Evolutionary conservation across 1,140 invertebrate genomes (phyloP).

Genomic region (Mizuhopecten yessoensis): DNA sequence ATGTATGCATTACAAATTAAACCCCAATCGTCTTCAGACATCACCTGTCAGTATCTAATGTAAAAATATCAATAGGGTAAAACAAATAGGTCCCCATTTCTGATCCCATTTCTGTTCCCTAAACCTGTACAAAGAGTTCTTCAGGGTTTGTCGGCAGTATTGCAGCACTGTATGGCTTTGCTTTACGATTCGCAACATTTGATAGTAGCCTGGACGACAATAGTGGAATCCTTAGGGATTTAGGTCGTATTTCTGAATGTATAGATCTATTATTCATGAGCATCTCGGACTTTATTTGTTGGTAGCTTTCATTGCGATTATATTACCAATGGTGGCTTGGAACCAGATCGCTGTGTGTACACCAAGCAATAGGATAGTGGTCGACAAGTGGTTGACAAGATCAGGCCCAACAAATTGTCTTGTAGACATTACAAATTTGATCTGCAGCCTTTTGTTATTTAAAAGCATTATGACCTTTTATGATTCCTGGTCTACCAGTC

Average conservation of each 20-base stretch:
- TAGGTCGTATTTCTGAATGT: constrained; percentile 19
- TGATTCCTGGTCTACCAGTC: background rate
- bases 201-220: constrained; percentile 3
- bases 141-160: background rate
- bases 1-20: constrained; percentile 24
- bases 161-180: constrained; percentile 24
- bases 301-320: constrained; percentile 32
- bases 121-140: background rate
- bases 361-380: constrained; percentile 17
- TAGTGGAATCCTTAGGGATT: background rate
- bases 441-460: background rate
- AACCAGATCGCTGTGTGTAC: background rate
- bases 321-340: constrained; percentile 1
- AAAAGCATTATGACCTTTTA: background rate
- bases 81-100: background rate
- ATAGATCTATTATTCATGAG: constrained; percentile 19
- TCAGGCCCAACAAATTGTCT: constrained; percentile 3
- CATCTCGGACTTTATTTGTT: constrained; percentile 1
- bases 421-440: constrained; percentile 19
- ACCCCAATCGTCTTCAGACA: background rate
- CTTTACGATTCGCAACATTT: constrained; percentile 1
- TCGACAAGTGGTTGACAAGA: background rate
- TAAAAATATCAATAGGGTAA: background rate
- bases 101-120: background rate
- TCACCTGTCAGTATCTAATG: background rate